Percentiles rank a stretch among this genome's conserved stretches.
These are phyloP conservation scores for Mamestra configurata DNA, from an alignment of 1,140 invertebrate genomes.

Conservation along the genomic window DNA sequence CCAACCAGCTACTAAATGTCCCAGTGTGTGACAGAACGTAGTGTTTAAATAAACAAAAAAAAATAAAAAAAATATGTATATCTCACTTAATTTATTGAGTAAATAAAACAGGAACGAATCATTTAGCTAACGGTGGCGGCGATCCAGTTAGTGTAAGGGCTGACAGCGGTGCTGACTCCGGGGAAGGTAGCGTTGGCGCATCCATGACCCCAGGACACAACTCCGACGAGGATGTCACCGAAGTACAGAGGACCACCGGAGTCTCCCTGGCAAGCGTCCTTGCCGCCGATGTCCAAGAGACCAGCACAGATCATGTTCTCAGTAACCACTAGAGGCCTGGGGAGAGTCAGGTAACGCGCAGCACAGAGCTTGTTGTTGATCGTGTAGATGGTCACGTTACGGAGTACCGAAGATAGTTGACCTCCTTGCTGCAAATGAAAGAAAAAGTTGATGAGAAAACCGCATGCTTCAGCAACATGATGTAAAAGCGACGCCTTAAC, in stretches of 20 bases:
- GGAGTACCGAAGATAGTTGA: conserved; percentile 78
- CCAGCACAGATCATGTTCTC: conserved; percentile 75
- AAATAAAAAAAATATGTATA: too few relatives aligned
- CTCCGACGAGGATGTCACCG: conserved; percentile 76
- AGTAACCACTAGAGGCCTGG: conserved; percentile 54
- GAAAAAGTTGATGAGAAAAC: too few relatives aligned
- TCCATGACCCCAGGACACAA: conserved; percentile 88
- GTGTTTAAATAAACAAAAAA: not conserved
- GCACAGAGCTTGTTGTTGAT: conserved; percentile 62
- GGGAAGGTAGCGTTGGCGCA: conserved; percentile 88
- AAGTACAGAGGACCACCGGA: conserved; percentile 90
- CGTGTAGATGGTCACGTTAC: conserved; percentile 60
- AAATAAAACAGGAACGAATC: not conserved
- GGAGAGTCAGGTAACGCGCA: not conserved
- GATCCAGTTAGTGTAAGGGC: conserved; percentile 76
- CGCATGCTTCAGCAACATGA: too few relatives aligned
- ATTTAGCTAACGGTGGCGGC: not conserved
- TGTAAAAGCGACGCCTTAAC: too few relatives aligned
- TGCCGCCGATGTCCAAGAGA: conserved; percentile 63
- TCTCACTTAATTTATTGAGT: conserved; percentile 22
- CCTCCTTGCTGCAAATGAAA: conserved; percentile 69
- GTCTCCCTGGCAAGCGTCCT: conserved; percentile 91
- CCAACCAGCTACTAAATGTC: too few relatives aligned
- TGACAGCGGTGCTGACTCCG: conserved; percentile 77
- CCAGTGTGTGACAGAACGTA: too few relatives aligned